Base-by-base conservation (phyloP, 1,140 invertebrate genomes). In the Drosophila hydei region DNA sequence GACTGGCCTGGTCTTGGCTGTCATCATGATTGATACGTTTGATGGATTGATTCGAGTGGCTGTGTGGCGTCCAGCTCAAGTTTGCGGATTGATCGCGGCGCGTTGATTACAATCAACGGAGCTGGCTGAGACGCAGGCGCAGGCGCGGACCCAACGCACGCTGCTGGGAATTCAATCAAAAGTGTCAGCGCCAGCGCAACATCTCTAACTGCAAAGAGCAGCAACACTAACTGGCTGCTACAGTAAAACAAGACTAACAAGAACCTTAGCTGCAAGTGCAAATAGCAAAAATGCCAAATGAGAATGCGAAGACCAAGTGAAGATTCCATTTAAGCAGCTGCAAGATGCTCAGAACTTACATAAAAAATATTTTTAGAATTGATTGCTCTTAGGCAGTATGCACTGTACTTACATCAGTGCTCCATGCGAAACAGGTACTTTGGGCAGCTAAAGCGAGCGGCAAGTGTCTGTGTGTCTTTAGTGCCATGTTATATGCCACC, bases 11-110 rank as follows among this genome's bases (percentile, higher is more conserved):
- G 55, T 30, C 45, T 58, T 40, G 71, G 59, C 85, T 90, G 89
- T 90, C 89, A 90, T 90, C 88, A 75, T 90, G 89, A 90, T 90
- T 90, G 89, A 90, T 90, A 84, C 89, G 88, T 89, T 90, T 90
- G 89, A 88, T 88, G 78, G 83, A 90, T 90, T 90, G 89, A 90
- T 90, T 90, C 74, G 78, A 79, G 33, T 61, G 42, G 59, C 59
- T 69, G 65, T 73, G 78, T 79, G 79, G 80, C 73, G 60, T 74
- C 68, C 71, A 75, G 45, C 48, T 51, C 56, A 58, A 70, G 64
- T 52, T 75, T 76, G 78, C 72, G 89, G 80, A 85, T 81, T 85
- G 84, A 88, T 89, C 79, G 76, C 73, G 30, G 71, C 75, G 79
- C 85, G 79, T 85, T 89, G 84, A 89, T 89, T 89, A 89, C 76